A percentile compares a stretch with the other conserved stretches of the same genome.
These are phyloP conservation scores for Chaetodon auriga DNA, from an alignment of 2,113 vertebrate species.

Conservation along the genomic window DNA sequence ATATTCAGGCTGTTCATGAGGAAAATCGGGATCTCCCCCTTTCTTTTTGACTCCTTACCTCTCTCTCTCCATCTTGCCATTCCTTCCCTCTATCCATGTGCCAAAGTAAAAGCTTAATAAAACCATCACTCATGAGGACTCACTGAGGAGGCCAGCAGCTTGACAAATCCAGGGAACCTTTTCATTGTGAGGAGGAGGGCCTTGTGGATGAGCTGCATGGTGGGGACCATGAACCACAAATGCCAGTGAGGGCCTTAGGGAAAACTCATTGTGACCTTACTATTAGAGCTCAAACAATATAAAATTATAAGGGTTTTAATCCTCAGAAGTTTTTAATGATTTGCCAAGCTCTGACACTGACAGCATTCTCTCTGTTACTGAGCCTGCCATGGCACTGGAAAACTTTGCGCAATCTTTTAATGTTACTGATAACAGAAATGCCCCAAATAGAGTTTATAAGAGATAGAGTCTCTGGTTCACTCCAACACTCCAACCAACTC, in stretches of 20 bases:
- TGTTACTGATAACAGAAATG: no score
- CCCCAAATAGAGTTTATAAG: no score
- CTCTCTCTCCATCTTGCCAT: slow-evolving; percentile 28
- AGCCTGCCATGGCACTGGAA: no score
- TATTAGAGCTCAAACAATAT: background rate
- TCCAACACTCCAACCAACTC: no score
- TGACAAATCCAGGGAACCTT: slow-evolving; percentile 42
- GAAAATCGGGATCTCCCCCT: slow-evolving; percentile 7
- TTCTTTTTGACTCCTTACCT: slow-evolving; percentile 1
- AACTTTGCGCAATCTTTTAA: no score
- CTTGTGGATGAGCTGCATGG: slow-evolving; percentile 23
- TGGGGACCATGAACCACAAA: slow-evolving; percentile 1
- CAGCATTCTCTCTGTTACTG: no score
- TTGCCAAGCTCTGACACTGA: no score
- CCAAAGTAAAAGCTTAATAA: slow-evolving; percentile 65
- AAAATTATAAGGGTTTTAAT: background rate
- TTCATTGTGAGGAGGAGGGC: slow-evolving; percentile 2
- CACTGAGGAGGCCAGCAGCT: slow-evolving; percentile 33
- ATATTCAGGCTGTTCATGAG: slow-evolving; percentile 12
- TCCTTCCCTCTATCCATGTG: slow-evolving; percentile 47
- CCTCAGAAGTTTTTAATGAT: no score
- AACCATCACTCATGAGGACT: slow-evolving; percentile 67
- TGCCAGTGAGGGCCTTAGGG: background rate
- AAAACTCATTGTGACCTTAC: background rate
- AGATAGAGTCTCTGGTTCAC: no score